Base-by-base conservation (phyloP, 53 echinoderm and acorn worm species). In the Echinarachnius parma region DNA sequence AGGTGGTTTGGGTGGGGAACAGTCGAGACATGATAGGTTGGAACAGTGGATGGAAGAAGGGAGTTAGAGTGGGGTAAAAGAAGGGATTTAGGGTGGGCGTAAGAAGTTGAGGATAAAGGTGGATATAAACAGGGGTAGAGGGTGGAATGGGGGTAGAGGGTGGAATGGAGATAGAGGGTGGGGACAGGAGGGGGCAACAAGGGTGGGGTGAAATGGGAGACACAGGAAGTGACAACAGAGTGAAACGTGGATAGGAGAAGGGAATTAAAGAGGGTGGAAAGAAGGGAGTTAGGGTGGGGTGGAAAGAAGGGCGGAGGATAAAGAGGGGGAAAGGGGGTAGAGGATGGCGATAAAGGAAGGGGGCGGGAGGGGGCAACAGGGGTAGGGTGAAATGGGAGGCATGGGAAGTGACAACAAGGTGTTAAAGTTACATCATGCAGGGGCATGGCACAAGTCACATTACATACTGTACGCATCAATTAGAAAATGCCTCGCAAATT, bases 381-480 rank as follows among this genome's bases (percentile, higher is more conserved):
- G 47, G 28, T 7, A 45, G 10, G 24, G 47, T 47, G 39, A 13
- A 39, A 39, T 7, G 39, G 39, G 39, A 39, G 39, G 13, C 13
- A 9, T 7, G 66, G 76, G 60, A 60, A 76, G 65, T 53, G 81
- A 76, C 76, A 74, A 60, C 55, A 63, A 22, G 64, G 76, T 64
- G 69, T 69, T 69, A 65, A 65, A 64, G 46, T 65, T n/a, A 65
- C 65, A 69, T 69, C 69, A 69, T 69, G 69, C 69, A 66, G 28
- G 66, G 44, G 65, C 27, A 47, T 30, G 39, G 7, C 65, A 65
- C 65, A 47, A 47, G 47, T 13, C 13, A 39, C 13, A 9, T 39
- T 13, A 62, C 39, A 36, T 14, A 59, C 59, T 56, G 2, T 59
- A 62, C 27, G 15, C 14, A 55, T 62, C 22, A 8, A 44, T 61